Evolutionary conservation across 2,113 vertebrate species (phyloP).

Genomic region (Zapus hudsonius): DNA sequence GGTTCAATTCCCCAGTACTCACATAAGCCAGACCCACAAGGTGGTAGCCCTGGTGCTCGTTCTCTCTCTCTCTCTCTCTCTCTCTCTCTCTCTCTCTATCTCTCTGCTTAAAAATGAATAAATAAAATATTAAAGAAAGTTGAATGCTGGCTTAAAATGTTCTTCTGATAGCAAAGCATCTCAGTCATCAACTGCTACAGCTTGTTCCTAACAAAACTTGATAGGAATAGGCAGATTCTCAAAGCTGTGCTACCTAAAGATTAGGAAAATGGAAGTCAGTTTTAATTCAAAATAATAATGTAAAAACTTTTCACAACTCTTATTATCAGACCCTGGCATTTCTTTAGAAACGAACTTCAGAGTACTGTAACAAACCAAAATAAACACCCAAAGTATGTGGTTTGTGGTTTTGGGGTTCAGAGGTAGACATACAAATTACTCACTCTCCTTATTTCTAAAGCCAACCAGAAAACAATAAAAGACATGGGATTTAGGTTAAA

Average conservation of each 20-base stretch:
- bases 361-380: conserved; percentile 13
- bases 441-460: conserved; percentile 21
- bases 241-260: neutral
- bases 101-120: too few species aligned
- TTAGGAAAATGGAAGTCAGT: neutral
- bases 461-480: neutral
- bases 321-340: neutral
- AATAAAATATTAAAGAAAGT: too few species aligned
- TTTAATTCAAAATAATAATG: neutral
- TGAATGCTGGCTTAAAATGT: neutral
- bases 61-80: too few species aligned
- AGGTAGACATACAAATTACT: neutral
- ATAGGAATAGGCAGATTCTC: neutral
- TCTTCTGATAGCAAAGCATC: neutral
- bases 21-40: too few species aligned
- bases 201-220: conserved; percentile 34
- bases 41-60: too few species aligned
- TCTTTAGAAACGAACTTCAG: conserved; percentile 52
- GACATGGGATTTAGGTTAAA: neutral
- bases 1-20: too few species aligned
- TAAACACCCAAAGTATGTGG: neutral
- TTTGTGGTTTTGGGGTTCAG: neutral
- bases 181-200: neutral
- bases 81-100: too few species aligned
- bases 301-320: neutral